Base-by-base conservation (phyloP, 2,797 vertebrate species). In the Amniataba percoides region DNA sequence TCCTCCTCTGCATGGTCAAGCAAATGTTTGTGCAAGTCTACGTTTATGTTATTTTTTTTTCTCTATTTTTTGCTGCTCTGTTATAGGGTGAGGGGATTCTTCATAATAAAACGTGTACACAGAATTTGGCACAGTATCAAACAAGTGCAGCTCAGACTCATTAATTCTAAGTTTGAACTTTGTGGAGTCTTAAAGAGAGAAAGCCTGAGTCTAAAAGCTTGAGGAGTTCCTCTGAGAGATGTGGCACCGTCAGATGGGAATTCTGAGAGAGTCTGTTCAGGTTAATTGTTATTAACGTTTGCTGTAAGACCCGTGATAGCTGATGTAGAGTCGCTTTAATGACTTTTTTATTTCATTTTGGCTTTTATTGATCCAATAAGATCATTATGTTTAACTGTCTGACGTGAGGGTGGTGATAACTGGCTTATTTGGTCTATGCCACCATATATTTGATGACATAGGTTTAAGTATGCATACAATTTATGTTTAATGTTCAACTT, bases 1-100 rank as follows among this genome's bases (percentile, higher is more conserved):
- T 78, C 63, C 43, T 60, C 23, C 43, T 49, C 53, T 52, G 48
- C 55, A 53, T 42, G 52, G 56, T 67, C 74, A 77, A 43, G 23
- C 16, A 66, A 59, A 52, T 39, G 16, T 79, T 55, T 58, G 45
- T 70, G 68, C 59, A 34, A 18, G n/a, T 40, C 23, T 25, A 46
- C 31, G 0, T 59, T 57, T 34, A 16, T 34, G 7, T 65, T 66
- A 0, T 8, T 70, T 59, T 36, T 34, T 19, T 36, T 36, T 1
- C 1, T 36, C 6, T 36, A 31, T 59, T 25, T 49, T 2, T 19
- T 57, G 45, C 16, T 34, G 34, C 59, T 74, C 60, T 71, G 16
- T 74, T 69, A 59, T 25, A n/a, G 34, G n/a, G 11, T 4, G 3
- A 8, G 8, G 3, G 10, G 27, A 27, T 31, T 40, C 21, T 57